Percentiles rank a stretch among this genome's conserved stretches.
These are phyloP conservation scores for Piaya cayana DNA, from an alignment of 2,113 vertebrate species.

Conservation along the genomic window DNA sequence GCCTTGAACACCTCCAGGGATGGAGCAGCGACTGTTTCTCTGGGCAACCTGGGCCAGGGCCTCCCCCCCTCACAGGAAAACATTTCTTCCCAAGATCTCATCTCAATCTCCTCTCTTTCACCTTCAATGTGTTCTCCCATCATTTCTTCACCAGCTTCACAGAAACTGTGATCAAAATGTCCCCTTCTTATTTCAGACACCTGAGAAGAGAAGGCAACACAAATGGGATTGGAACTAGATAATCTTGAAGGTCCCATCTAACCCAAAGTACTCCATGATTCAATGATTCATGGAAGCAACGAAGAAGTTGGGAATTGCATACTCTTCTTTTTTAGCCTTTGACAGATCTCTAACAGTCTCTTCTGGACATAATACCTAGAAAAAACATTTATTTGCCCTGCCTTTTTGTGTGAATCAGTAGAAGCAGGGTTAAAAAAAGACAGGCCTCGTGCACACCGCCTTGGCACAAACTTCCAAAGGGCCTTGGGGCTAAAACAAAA, in stretches of 20 bases:
- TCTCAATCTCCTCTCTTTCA: too few species aligned
- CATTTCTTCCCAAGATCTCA: too few species aligned
- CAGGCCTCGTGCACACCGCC: background rate
- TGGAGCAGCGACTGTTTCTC: too few species aligned
- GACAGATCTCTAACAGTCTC: too few species aligned
- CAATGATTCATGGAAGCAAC: background rate
- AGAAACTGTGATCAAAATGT: background rate
- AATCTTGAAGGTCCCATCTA: too few species aligned
- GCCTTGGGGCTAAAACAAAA: constrained; percentile 25
- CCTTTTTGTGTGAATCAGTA: background rate
- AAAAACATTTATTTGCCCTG: background rate
- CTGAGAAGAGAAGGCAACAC: background rate
- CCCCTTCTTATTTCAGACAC: background rate
- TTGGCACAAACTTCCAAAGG: background rate
- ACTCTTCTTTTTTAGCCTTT: background rate
- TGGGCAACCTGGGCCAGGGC: too few species aligned
- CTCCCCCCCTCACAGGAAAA: too few species aligned
- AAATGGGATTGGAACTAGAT: background rate
- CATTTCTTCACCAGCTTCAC: background rate
- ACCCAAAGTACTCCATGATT: too few species aligned
- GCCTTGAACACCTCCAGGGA: too few species aligned
- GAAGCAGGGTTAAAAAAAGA: constrained; percentile 41
- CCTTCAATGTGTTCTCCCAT: too few species aligned
- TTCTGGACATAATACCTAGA: background rate
- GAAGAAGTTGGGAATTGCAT: accelerated